Evolutionary conservation across 1,140 invertebrate genomes (phyloP).

Genomic region (Macrotrachela quadricornifera): DNA sequence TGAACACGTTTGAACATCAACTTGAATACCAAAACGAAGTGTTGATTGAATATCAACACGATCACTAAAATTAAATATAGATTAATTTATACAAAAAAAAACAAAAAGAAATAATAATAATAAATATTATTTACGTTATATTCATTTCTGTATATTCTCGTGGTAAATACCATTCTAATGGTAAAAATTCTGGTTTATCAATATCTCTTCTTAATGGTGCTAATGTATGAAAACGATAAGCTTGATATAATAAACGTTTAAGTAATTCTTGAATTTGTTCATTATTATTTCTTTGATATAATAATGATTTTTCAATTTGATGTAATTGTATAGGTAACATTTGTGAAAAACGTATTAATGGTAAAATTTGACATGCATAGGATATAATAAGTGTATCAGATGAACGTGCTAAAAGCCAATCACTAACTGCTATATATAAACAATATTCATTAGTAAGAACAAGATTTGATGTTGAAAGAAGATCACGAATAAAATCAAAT

Average conservation of each 20-base stretch:
- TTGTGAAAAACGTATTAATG: constrained; percentile 26
- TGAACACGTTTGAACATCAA: constrained; percentile 23
- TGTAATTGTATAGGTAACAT: constrained; percentile 24
- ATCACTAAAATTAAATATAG: constrained; percentile 14
- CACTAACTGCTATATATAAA: constrained; percentile 16
- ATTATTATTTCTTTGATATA: constrained; percentile 12
- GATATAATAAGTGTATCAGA: too few species aligned
- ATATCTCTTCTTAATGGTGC: constrained; percentile 19
- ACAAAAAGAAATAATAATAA: too few species aligned
- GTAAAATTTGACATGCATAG: constrained; percentile 13
- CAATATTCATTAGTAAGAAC: constrained; percentile 20
- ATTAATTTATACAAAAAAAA: too few species aligned
- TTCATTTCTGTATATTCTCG: too few species aligned
- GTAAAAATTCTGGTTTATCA: constrained; percentile 3
- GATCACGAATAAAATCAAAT: constrained; percentile 22
- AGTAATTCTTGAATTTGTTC: constrained; percentile 11
- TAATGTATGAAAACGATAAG: constrained; percentile 24
- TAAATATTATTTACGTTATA: too few species aligned
- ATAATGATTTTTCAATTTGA: constrained; percentile 16
- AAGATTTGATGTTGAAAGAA: constrained; percentile 20
- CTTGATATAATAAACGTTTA: constrained; percentile 17
- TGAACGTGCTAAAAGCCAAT: constrained; percentile 16
- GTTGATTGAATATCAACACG: constrained; percentile 27
- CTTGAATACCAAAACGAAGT: constrained; percentile 25
- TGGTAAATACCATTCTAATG: too few species aligned